Evolutionary conservation across 2,797 vertebrate species (phyloP), one percentile per base, ranked within the genome.

Genomic region (Melanotaenia pygmaea): DNA sequence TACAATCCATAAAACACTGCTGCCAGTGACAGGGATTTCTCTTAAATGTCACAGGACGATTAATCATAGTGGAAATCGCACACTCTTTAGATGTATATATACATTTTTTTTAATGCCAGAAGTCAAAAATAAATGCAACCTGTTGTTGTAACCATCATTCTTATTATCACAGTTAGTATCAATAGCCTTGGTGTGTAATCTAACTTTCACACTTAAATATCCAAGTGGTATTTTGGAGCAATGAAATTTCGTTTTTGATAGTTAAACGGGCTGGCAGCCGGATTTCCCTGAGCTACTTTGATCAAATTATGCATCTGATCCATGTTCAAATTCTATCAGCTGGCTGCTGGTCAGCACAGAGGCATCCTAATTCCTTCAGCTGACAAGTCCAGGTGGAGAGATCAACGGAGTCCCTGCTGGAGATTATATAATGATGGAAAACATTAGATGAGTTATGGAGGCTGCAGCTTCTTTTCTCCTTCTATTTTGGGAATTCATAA

Each of bases 331-430:
- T 72, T 37, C 62, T 70, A 71, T 83, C 67, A 72, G 28, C 62
- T 76, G 80, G 76, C 81, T 75, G 72, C 62, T 40, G 58, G 77
- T 77, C 64, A 67, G 70, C 34, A 47, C 68, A 64, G 79, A 72
- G 76, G 57, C 47, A 72, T 77, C 74, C 65, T 91, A 86, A 90
- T 85, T 88, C 88, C 85, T 88, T 71, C 84, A 88, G 63, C 84
- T 89, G 90, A 89, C 88, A 83, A 70, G 74, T 87, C 81, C 91
- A 92, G 88, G 84, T 91, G 90, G 84, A 78, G 66, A 84, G 86
- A 90, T 90, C 76, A 88, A 86, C 74, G 77, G 72, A 59, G 38
- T 84, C 79, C 74, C 70, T 50, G 76, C 53, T 79, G 64, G 70
- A 85, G 71, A 79, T 80, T 74, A 76, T 61, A 73, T 73, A 79